Evolutionary conservation across 2,797 vertebrate genomes (phyloP).

Genomic region (Girardinus metallicus): DNA sequence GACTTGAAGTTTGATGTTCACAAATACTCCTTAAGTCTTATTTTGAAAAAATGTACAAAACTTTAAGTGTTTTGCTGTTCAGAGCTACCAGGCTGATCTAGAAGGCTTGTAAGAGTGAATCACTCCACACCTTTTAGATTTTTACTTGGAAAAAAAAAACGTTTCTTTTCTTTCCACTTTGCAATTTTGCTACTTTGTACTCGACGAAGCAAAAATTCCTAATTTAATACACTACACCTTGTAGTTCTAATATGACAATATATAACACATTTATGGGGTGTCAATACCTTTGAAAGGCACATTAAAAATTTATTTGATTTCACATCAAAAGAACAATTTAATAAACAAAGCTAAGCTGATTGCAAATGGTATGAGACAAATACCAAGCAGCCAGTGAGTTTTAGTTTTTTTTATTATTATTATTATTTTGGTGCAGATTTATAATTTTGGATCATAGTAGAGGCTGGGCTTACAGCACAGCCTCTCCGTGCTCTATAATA

Average conservation of each 20-base stretch:
- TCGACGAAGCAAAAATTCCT: background rate
- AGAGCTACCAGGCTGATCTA: background rate
- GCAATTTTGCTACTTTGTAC: background rate
- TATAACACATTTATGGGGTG: background rate
- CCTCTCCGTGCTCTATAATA: slow-evolving; percentile 56
- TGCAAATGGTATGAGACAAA: slow-evolving; percentile 53
- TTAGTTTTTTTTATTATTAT: background rate
- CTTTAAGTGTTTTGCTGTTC: background rate
- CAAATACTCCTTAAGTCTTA: background rate
- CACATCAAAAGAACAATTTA: background rate
- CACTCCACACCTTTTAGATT: background rate
- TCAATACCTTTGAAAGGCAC: background rate
- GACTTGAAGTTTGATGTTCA: background rate
- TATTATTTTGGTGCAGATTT: slow-evolving; percentile 34
- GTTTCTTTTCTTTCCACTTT: background rate
- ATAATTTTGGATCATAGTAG: slow-evolving; percentile 49
- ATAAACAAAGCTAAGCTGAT: background rate
- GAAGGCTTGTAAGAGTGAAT: background rate
- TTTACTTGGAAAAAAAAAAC: background rate
- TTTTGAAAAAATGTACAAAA: background rate
- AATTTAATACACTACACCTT: background rate
- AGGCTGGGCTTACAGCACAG: slow-evolving; percentile 47
- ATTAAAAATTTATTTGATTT: background rate
- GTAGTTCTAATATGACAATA: background rate
- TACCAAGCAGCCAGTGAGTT: slow-evolving; percentile 46